These are phyloP conservation scores for Lampris incognitus DNA, from an alignment of 2,113 vertebrate species.

Conservation along the genomic window DNA sequence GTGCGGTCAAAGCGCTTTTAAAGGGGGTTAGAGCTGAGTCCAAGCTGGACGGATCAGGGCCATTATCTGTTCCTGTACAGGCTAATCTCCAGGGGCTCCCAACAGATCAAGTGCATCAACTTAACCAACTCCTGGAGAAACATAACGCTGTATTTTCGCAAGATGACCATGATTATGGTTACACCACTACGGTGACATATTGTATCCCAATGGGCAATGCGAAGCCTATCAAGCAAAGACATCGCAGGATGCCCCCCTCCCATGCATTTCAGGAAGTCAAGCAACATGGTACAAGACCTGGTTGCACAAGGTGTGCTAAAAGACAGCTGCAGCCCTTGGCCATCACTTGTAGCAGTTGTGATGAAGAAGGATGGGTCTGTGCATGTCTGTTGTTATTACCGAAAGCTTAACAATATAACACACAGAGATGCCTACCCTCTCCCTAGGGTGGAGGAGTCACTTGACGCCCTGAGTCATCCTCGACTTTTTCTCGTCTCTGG, in stretches of 20 bases:
- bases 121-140: constrained; percentile 5
- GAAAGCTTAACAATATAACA: constrained; percentile 21
- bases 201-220: constrained; percentile 16
- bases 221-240: too few species aligned
- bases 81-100: constrained; percentile 15
- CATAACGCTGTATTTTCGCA: constrained; percentile 2
- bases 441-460: constrained; percentile 22
- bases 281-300: constrained; percentile 8
- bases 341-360: constrained; percentile 24
- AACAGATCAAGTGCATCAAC: neutral
- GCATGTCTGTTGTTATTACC: constrained; percentile 32
- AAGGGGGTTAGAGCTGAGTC: neutral
- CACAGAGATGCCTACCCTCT: neutral
- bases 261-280: constrained; percentile 38
- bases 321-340: constrained; percentile 32
- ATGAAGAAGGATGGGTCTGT: constrained; percentile 32
- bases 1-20: neutral
- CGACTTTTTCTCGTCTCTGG: constrained; percentile 28
- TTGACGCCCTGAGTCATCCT: constrained; percentile 16
- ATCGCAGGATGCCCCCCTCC: constrained; percentile 12
- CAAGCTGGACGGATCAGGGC: neutral
- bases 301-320: constrained; percentile 11
- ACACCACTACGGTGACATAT: constrained; percentile 17
- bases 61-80: neutral
- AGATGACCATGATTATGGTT: constrained; percentile 7